A percentile compares a stretch with the other conserved stretches of the same genome.
These are phyloP conservation scores for Pyrochroa serraticornis DNA, from an alignment of 2,888 invertebrate species.

Conservation along the genomic window DNA sequence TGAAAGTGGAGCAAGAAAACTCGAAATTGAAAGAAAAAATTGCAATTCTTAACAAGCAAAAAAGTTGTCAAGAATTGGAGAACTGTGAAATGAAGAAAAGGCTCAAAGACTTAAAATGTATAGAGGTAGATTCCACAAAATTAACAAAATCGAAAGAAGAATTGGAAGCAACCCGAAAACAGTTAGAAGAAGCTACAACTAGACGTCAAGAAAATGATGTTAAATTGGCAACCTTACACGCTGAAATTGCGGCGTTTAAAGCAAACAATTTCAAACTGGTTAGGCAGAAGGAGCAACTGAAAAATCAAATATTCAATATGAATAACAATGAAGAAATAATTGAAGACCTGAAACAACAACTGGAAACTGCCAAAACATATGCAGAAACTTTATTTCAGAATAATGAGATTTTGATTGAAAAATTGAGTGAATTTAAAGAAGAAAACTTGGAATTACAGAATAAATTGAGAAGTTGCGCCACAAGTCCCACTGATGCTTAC, in stretches of 20 bases:
- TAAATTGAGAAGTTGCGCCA: slow-evolving; percentile 14
- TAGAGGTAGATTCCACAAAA: slow-evolving; percentile 9
- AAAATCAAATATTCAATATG: slow-evolving; percentile 2
- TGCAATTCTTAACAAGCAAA: slow-evolving; percentile 3
- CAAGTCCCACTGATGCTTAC: no score
- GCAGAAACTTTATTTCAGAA: slow-evolving; percentile 6
- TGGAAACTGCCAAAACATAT: slow-evolving; percentile 2
- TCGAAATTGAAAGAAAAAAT: slow-evolving; percentile 2
- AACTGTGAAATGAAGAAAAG: slow-evolving; percentile 13
- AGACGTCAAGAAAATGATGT: slow-evolving; percentile 17
- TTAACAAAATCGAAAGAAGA: slow-evolving; percentile 23
- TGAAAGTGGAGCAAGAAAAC: not conserved
- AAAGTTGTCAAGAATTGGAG: slow-evolving; percentile 10
- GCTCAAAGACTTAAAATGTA: slow-evolving; percentile 3
- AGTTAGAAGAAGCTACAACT: slow-evolving; percentile 25
- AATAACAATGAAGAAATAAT: slow-evolving; percentile 23
- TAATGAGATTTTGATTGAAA: slow-evolving; percentile 12
- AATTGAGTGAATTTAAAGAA: slow-evolving; percentile 16
- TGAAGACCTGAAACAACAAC: slow-evolving; percentile 14
- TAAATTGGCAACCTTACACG: slow-evolving; percentile 23
- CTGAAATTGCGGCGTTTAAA: slow-evolving; percentile 13
- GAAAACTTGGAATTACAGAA: slow-evolving; percentile 11
- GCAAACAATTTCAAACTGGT: not conserved
- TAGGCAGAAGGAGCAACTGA: not conserved
- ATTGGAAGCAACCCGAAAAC: slow-evolving; percentile 26